Evolutionary conservation across 2,888 invertebrate genomes (phyloP).

Genomic region (Rotaria magnacalcarata): DNA sequence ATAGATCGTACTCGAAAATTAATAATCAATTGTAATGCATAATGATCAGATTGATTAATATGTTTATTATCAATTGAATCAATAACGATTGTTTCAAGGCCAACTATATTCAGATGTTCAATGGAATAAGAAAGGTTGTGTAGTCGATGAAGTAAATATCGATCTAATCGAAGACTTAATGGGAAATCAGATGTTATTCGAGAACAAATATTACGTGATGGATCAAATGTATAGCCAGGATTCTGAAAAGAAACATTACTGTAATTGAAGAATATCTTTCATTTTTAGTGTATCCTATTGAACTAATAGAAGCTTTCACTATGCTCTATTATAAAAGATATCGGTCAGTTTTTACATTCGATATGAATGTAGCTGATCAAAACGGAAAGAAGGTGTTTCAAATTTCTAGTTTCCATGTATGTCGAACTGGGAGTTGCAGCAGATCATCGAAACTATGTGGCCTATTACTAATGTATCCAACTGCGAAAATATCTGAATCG

Average conservation of each 20-base stretch:
- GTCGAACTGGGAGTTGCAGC: too few species aligned
- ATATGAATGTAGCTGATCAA: too few species aligned
- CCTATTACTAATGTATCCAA: too few species aligned
- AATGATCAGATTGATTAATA: slow-evolving; percentile 43
- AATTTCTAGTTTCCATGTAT: too few species aligned
- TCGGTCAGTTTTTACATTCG: too few species aligned
- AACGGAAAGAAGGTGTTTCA: too few species aligned
- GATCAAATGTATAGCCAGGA: slow-evolving; percentile 42
- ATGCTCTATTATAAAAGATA: too few species aligned
- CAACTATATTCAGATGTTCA: slow-evolving; percentile 3
- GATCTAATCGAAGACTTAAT: slow-evolving; percentile 15
- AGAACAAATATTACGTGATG: slow-evolving; percentile 37
- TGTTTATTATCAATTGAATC: background rate
- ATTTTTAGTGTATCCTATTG: too few species aligned
- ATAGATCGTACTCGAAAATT: background rate
- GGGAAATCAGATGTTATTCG: slow-evolving; percentile 32
- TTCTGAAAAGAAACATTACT: background rate
- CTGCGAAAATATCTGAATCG: too few species aligned
- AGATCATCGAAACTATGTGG: too few species aligned
- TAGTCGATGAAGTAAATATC: slow-evolving; percentile 32
- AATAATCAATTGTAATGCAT: slow-evolving; percentile 36
- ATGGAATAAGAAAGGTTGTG: background rate
- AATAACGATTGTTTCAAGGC: background rate
- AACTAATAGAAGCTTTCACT: too few species aligned
- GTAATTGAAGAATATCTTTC: too few species aligned